These are phyloP conservation scores for Tridacna crocea DNA, from an alignment of 2,888 invertebrate species.

Conservation along the genomic window DNA sequence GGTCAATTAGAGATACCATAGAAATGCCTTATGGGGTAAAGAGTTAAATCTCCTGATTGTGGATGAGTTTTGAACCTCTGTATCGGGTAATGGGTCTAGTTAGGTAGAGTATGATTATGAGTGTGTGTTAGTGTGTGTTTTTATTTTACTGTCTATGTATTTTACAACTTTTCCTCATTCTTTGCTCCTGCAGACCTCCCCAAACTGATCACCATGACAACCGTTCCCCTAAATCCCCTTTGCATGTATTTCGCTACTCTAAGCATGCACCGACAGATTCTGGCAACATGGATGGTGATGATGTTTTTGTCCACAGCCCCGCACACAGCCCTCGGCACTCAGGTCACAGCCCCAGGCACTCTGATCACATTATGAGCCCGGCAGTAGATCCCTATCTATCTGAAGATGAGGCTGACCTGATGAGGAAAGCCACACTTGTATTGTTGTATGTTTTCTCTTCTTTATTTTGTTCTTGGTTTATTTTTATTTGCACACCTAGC, in stretches of 20 bases:
- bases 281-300: conserved; percentile 50
- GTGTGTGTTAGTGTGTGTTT: neutral
- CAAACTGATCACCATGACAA: conserved; percentile 37
- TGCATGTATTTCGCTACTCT: conserved; percentile 55
- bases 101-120: neutral
- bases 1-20: too few relatives aligned
- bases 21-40: too few relatives aligned
- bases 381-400: conserved; percentile 69
- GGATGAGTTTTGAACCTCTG: too few relatives aligned
- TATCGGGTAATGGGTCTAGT: too few relatives aligned
- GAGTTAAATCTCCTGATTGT: too few relatives aligned
- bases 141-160: neutral
- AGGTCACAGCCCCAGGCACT: conserved; percentile 38
- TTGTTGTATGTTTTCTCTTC: conserved; percentile 74
- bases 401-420: conserved; percentile 76
- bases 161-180: conserved; percentile 8
- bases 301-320: conserved; percentile 54
- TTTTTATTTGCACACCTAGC: neutral
- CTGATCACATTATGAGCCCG: conserved; percentile 62
- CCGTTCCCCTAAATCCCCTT: conserved; percentile 44
- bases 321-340: conserved; percentile 25
- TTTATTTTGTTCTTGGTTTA: neutral
- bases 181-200: conserved; percentile 48
- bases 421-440: conserved; percentile 78
- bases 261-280: conserved; percentile 20